phyloP scores from a whole-genome alignment of 2,113 vertebrate species.

The Pampusana beccarii region DNA sequence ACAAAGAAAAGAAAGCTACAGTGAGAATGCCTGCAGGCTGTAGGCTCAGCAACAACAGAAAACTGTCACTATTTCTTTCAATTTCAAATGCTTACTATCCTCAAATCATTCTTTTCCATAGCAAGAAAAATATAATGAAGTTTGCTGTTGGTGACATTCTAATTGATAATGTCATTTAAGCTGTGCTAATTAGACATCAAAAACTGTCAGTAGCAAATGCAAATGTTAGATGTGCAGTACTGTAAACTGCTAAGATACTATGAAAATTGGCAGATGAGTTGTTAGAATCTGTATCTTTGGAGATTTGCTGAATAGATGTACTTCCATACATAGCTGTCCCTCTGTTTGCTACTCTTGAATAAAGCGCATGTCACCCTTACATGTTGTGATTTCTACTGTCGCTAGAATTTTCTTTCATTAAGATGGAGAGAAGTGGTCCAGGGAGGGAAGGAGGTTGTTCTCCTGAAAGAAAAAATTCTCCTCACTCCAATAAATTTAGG shows the following conservation, averaged over 20 bases:
- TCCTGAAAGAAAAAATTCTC: neutral
- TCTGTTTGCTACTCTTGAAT: neutral
- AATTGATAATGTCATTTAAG: conserved; percentile 4
- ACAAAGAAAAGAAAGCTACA: neutral
- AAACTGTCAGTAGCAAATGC: neutral
- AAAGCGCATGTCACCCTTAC: neutral
- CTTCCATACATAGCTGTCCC: neutral
- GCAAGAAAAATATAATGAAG: neutral
- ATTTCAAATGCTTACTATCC: neutral
- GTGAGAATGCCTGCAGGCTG: neutral
- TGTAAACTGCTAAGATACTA: neutral
- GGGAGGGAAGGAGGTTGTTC: neutral
- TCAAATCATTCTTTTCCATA: neutral
- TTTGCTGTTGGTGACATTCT: neutral
- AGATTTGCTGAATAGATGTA: neutral
- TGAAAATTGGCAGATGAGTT: neutral
- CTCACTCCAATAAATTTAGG: neutral
- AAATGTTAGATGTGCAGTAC: neutral
- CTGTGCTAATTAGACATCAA: neutral
- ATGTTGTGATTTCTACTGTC: neutral
- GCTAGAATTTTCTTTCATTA: neutral
- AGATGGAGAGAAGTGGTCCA: neutral
- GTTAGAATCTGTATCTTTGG: neutral
- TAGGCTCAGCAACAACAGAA: neutral
- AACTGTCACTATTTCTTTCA: neutral